Base-by-base conservation (phyloP, 1,140 invertebrate genomes). In the Listronotus oregonensis region DNA sequence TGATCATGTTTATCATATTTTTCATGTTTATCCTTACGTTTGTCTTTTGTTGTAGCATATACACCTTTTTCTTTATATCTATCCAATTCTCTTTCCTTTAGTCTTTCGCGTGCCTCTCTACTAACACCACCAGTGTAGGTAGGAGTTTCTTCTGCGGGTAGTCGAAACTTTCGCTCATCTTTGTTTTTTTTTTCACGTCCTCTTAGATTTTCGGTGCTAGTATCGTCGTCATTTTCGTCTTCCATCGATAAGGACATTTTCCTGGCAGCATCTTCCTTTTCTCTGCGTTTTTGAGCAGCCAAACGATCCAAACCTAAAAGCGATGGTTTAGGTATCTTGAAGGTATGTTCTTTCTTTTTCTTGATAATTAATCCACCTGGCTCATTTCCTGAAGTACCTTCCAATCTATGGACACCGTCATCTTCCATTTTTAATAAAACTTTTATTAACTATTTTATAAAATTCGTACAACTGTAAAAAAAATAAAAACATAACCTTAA, bases 71-170 rank as follows among this genome's bases (percentile, higher is more conserved):
- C 76, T 67, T 75, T 80, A 27, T 69, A 69, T 66, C 68, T 75
- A 64, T 77, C 77, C 59, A 73, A 76, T 44, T 91, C 77, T 55
- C 91, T 82, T 66, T 90, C 83, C 34, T 90, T 80, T 67, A 92
- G 82, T 67, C 89, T 83, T 71, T 89, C 85, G 66, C 86, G 82
- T 0, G 93, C 93, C 77, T 91, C 88, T 56, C 86, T 85, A 40
- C 90, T 92, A 3, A 97, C 89, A 21, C 95, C 95, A 39, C 94
- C 95, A 5, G 95, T 96, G 74, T 97, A 87, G 0, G 95, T 93
- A 0, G 96, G 96, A 7, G 95, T 97, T 81, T 98, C 96, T 72
- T 91, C 88, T 71, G 88, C 85, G 8, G 88, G 82, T 60, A 85
- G 80, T 57, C 95, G 82, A 74, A 95, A 94, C 78, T 91, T 87